Evolutionary conservation across 2,888 invertebrate genomes (phyloP), one percentile per base, ranked within the genome.

Genomic region (Lumbricus terrestris): DNA sequence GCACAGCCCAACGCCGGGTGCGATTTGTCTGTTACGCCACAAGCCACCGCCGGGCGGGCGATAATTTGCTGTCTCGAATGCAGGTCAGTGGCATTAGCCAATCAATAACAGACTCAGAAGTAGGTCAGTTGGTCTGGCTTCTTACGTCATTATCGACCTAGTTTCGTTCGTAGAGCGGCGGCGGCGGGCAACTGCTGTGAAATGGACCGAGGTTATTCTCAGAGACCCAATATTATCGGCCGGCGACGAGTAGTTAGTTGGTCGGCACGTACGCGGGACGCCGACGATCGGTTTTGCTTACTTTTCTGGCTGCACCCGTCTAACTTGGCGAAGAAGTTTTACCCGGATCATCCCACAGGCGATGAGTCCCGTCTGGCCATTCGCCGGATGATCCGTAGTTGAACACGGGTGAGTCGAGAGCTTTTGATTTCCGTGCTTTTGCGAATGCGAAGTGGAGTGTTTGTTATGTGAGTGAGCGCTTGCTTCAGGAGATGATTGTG

Each of bases 61-160:
- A 85, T 85, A 85, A 85, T 85, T 85, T 85, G 85, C 37, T 85
- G 85, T 85, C 85, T 85, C 16, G 85, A 35, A 85, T 85, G 85
- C n/a, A 85, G 85, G 85, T 85, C 85, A 85, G 85, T 85, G 23
- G 85, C 23, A 85, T 85, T 85, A 85, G 85, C 85, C 85, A 85
- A 85, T 85, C 85, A 85, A 85, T 85, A 85, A 85, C 29, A 85
- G 85, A 85, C 34, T 85, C 35, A 85, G 18, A 85, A 85, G 85
- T 85, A 85, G 85, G 85, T 85, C 85, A 85, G 85, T 20, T 85
- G 85, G 85, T 85, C 85, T 85, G 85, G 85, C 85, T 85, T 85
- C 85, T 85, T 85, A 85, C 85, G 85, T 85, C 85, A 85, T 85
- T 85, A 85, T 85, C 85, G 85, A 85, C 85, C 85, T 85, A 85